Percentiles rank a stretch among this genome's conserved stretches.
Evolutionary conservation across 2,113 vertebrate genomes (phyloP).

Genomic region (Cyprinodon tularosa): DNA sequence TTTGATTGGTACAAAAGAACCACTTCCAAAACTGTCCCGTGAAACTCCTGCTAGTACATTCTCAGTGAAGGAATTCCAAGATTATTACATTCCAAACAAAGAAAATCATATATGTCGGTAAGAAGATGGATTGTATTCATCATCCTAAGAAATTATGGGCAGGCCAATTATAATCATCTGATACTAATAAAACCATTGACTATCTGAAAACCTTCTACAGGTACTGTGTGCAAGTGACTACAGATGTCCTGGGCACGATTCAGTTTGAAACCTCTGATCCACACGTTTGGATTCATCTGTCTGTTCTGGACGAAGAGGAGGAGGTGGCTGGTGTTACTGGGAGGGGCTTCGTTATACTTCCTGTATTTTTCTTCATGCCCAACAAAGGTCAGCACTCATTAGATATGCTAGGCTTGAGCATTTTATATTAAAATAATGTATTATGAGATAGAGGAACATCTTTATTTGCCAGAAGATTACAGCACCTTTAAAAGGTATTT

Average conservation of each 20-base stretch:
- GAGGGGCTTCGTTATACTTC: conserved; percentile 86
- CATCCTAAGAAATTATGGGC: background rate
- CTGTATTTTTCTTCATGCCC: conserved; percentile 81
- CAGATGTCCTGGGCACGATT: conserved; percentile 79
- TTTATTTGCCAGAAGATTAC: background rate
- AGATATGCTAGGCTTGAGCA: background rate
- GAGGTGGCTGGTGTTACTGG: conserved; percentile 75
- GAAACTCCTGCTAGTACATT: conserved; percentile 77
- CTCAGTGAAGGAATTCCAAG: conserved; percentile 82
- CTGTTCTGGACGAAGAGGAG: conserved; percentile 85
- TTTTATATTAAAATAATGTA: background rate
- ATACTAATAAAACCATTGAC: background rate
- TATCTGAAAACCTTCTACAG: conserved; percentile 63
- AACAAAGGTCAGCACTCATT: conserved; percentile 77
- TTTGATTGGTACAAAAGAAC: conserved; percentile 80
- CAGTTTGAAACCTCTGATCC: conserved; percentile 85
- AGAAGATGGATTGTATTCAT: conserved; percentile 34
- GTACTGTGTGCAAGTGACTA: conserved; percentile 77
- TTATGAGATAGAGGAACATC: background rate
- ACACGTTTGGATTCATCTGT: conserved; percentile 83
- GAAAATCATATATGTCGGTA: conserved; percentile 89
- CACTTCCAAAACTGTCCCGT: conserved; percentile 77
- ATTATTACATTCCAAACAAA: conserved; percentile 87
- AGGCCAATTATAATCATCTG: background rate
- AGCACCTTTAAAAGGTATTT: background rate